A percentile compares a stretch with the other conserved stretches of the same genome.
Evolutionary conservation across 2,888 invertebrate genomes (phyloP).

Genomic region (Andrena trimmerana): DNA sequence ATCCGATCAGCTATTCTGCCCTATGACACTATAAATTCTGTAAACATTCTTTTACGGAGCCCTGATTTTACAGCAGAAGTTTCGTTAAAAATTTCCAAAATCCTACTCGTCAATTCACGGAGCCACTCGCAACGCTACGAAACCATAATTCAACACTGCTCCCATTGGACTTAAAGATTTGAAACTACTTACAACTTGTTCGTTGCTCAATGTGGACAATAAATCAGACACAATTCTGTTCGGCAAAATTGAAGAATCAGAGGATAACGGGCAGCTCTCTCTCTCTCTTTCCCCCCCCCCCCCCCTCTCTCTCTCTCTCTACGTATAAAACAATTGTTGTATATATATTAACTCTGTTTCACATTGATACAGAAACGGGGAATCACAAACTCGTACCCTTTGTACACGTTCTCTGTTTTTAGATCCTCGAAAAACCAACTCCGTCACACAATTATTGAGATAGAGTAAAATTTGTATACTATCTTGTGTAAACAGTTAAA

Average conservation of each 20-base stretch:
- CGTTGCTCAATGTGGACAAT: slow-evolving; percentile 22
- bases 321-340: slow-evolving; percentile 46
- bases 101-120: slow-evolving; percentile 14
- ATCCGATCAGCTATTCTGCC: slow-evolving; percentile 28
- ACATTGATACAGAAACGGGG: slow-evolving; percentile 47
- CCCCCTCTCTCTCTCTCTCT: background rate
- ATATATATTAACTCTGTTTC: slow-evolving; percentile 51
- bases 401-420: slow-evolving; percentile 44
- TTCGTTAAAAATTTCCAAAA: slow-evolving; percentile 35
- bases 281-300: no score
- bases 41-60: slow-evolving; percentile 18
- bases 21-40: slow-evolving; percentile 43
- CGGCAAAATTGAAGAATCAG: slow-evolving; percentile 18
- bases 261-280: slow-evolving; percentile 18
- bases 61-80: slow-evolving; percentile 31
- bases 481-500: slow-evolving; percentile 51
- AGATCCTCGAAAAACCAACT: slow-evolving; percentile 44
- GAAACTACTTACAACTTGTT: slow-evolving; percentile 18
- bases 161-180: slow-evolving; percentile 40
- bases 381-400: slow-evolving; percentile 42
- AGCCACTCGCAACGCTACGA: slow-evolving; percentile 11
- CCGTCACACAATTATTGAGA: slow-evolving; percentile 36
- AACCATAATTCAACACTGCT: slow-evolving; percentile 51
- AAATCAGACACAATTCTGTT: slow-evolving; percentile 36
- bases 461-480: slow-evolving; percentile 46